phyloP scores from a whole-genome alignment of 2,797 vertebrate genomes.

The Atherinosoma microstoma region DNA sequence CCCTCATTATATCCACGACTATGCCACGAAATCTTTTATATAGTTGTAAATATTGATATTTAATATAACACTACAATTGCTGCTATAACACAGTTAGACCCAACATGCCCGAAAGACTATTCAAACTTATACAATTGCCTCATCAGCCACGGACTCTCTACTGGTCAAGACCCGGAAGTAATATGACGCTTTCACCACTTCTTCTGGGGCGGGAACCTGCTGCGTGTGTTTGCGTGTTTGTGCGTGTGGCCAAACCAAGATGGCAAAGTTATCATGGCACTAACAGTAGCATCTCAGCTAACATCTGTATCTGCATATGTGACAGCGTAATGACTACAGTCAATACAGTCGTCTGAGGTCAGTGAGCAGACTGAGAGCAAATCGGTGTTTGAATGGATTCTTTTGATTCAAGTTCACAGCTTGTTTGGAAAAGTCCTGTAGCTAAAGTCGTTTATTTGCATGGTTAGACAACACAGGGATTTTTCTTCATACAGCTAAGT shows the following conservation, averaged over 20 bases:
- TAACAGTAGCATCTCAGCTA: not conserved
- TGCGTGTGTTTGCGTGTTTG: constrained; percentile 26
- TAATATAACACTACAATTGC: fast-evolving
- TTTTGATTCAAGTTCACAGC: not conserved
- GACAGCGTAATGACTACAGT: not conserved
- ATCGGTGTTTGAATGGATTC: constrained; percentile 2
- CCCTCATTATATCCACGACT: fast-evolving
- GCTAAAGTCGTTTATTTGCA: constrained; percentile 14
- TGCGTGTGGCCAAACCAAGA: constrained; percentile 15
- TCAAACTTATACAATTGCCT: not conserved
- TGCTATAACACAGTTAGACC: not conserved
- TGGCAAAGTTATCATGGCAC: constrained; percentile 45
- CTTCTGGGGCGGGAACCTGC: constrained; percentile 70
- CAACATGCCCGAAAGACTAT: not conserved
- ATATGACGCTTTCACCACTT: fast-evolving
- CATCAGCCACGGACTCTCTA: not conserved
- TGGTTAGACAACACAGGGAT: not conserved
- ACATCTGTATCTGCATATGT: not conserved
- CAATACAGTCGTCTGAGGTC: constrained; percentile 17
- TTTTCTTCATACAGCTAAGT: not conserved
- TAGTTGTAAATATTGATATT: fast-evolving
- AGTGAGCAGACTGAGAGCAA: constrained; percentile 11
- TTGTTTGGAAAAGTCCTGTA: not conserved
- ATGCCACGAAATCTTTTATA: fast-evolving
- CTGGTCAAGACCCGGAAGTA: constrained; percentile 43